phyloP scores from a whole-genome alignment of 2,797 vertebrate genomes.

The Ceryle rudis region DNA sequence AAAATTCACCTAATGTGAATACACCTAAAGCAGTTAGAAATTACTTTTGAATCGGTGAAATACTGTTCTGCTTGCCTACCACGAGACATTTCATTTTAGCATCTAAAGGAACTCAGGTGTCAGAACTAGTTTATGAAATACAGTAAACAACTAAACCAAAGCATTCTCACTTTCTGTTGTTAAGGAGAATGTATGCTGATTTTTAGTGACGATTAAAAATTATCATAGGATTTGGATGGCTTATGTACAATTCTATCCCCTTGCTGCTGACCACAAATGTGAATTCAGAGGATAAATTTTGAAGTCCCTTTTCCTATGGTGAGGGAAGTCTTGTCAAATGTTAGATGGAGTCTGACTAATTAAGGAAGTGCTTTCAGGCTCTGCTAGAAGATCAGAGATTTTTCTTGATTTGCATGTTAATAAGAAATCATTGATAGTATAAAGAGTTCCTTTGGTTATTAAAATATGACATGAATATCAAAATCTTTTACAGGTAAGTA shows the following conservation, averaged over 20 bases:
- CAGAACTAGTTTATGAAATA: neutral
- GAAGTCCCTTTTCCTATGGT: neutral
- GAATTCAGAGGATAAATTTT: neutral
- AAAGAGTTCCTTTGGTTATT: slow-evolving; percentile 25
- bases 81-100: neutral
- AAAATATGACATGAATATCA: neutral
- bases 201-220: neutral
- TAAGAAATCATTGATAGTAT: neutral
- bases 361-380: slow-evolving; percentile 1
- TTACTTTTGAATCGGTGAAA: neutral
- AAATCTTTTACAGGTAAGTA: neutral
- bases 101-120: neutral
- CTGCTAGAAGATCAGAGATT: neutral
- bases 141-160: neutral
- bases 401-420: slow-evolving; percentile 32
- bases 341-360: slow-evolving; percentile 27
- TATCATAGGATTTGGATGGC: neutral
- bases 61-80: neutral
- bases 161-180: neutral
- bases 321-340: neutral
- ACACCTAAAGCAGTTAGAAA: neutral
- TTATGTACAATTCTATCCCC: neutral
- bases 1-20: neutral
- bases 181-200: neutral
- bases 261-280: neutral